A percentile compares a stretch with the other conserved stretches of the same genome.
phyloP scores from a whole-genome alignment of 2,113 vertebrate species.

The Vulpes ferrilata region DNA sequence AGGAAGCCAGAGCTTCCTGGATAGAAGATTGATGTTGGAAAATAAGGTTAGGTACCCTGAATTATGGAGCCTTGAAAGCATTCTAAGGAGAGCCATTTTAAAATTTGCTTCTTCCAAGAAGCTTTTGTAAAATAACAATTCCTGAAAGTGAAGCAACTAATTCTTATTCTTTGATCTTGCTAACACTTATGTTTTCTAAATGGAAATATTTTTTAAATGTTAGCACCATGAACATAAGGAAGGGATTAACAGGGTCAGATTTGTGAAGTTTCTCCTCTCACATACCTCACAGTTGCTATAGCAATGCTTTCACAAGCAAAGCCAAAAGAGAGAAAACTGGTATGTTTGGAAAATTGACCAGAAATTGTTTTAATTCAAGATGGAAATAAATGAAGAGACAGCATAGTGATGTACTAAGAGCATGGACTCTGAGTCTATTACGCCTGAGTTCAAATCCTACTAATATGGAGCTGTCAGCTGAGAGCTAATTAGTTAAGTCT shows the following conservation, averaged over 20 bases:
- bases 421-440: background rate
- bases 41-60: fast-evolving
- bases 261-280: slow-evolving; percentile 46
- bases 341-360: slow-evolving; percentile 4
- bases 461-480: background rate
- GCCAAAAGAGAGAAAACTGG: slow-evolving; percentile 34
- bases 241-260: slow-evolving; percentile 57
- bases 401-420: background rate
- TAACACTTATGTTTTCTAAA: slow-evolving; percentile 62
- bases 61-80: background rate
- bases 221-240: slow-evolving; percentile 68
- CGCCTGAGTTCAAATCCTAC: background rate
- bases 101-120: background rate
- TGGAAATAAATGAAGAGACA: background rate
- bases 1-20: background rate
- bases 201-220: slow-evolving; percentile 70
- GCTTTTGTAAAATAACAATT: background rate
- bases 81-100: background rate
- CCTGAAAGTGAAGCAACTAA: slow-evolving; percentile 17
- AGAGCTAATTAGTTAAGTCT: background rate
- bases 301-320: slow-evolving; percentile 71
- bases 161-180: slow-evolving; percentile 61
- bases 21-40: background rate
- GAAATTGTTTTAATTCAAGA: background rate
- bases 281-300: slow-evolving; percentile 69